These are phyloP conservation scores for Protobothrops flavoviridis DNA, from an alignment of 2,113 vertebrate genomes.

Conservation along the genomic window DNA sequence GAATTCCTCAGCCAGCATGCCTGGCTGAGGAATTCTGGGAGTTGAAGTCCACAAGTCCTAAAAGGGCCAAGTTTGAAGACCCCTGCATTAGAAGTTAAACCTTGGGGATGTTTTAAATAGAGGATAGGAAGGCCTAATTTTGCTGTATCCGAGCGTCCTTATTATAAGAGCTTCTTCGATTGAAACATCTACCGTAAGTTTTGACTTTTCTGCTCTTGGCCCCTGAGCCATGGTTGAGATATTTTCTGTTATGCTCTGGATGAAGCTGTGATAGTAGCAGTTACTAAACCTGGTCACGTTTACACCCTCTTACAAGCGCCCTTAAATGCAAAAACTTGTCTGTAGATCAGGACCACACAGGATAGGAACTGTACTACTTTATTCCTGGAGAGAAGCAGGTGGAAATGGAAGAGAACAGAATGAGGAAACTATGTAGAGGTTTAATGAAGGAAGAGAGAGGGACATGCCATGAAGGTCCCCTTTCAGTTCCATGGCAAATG, in stretches of 20 bases:
- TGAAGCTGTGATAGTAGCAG: neutral
- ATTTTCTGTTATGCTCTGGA: neutral
- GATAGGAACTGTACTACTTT: neutral
- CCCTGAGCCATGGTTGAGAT: neutral
- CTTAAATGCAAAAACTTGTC: neutral
- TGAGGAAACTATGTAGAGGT: neutral
- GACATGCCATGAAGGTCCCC: neutral
- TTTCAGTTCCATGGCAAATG: slow-evolving; percentile 4
- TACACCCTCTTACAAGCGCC: neutral
- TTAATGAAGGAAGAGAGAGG: neutral
- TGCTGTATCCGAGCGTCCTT: neutral
- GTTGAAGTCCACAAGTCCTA: too few species aligned
- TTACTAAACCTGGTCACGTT: neutral
- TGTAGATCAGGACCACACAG: neutral
- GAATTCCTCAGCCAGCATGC: too few species aligned
- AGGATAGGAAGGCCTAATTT: neutral
- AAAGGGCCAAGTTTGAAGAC: too few species aligned
- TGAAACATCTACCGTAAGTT: neutral
- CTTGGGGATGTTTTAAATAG: neutral
- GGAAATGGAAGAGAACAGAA: neutral
- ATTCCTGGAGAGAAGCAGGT: neutral
- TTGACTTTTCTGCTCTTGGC: neutral
- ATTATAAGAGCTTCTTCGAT: neutral
- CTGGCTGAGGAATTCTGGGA: too few species aligned
- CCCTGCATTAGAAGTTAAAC: neutral